Percentiles rank a stretch among this genome's conserved stretches.
Evolutionary conservation across 2,888 invertebrate genomes (phyloP).

Genomic region (Ochropleura leucogaster): DNA sequence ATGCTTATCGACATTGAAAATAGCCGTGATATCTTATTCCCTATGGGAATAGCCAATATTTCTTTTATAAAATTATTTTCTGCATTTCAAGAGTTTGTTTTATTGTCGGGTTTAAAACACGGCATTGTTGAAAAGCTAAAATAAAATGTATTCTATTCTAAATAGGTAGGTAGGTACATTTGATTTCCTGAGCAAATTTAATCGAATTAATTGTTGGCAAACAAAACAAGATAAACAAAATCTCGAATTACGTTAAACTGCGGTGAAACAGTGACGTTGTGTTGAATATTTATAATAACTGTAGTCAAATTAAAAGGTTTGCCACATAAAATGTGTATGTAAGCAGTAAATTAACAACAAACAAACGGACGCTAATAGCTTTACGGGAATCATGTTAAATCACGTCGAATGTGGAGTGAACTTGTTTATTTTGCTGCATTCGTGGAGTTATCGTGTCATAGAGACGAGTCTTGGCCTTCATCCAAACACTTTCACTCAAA

Average conservation of each 20-base stretch:
- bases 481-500: conserved; percentile 86
- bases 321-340: conserved; percentile 39
- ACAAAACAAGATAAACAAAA: conserved; percentile 40
- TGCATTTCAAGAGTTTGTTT: conserved; percentile 6
- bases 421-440: conserved; percentile 81
- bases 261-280: conserved; percentile 32
- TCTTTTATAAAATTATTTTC: conserved; percentile 11
- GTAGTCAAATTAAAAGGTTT: conserved; percentile 49
- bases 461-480: conserved; percentile 78
- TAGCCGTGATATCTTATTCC: not conserved
- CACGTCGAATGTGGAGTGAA: conserved; percentile 73
- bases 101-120: conserved; percentile 15
- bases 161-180: conserved; percentile 1
- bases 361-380: conserved; percentile 73
- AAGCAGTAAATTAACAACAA: conserved; percentile 67
- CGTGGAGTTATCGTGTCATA: conserved; percentile 77
- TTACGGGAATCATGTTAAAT: conserved; percentile 77
- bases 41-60: conserved; percentile 19
- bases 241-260: conserved; percentile 52
- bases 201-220: conserved; percentile 43
- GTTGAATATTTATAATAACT: conserved; percentile 39
- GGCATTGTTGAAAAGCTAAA: conserved; percentile 24
- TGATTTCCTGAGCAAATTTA: conserved; percentile 38
- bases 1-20: conserved; percentile 15
- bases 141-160: not conserved